Percentiles rank a stretch among this genome's conserved stretches.
phyloP scores from a whole-genome alignment of 2,888 invertebrate genomes.

The Oligia latruncula region DNA sequence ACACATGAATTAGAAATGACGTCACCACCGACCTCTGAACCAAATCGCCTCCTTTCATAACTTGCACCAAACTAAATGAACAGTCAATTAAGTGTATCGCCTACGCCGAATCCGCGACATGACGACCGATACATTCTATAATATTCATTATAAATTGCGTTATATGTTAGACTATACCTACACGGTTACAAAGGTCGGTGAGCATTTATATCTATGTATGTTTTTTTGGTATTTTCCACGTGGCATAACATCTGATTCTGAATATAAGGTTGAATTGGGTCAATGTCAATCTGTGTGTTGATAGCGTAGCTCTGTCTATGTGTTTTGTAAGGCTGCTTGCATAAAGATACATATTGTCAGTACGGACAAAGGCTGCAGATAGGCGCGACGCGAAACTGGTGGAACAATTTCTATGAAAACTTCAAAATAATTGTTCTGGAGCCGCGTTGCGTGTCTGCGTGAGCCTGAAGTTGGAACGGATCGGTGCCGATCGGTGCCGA shows the following conservation, averaged over 20 bases:
- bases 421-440: background rate
- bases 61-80: conserved; percentile 63
- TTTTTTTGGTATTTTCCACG: conserved; percentile 60
- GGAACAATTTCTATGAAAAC: background rate
- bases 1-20: background rate
- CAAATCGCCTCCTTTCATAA: conserved; percentile 30
- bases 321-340: conserved; percentile 18
- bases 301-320: conserved; percentile 40
- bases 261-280: conserved; percentile 56
- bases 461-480: background rate
- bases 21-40: conserved; percentile 12
- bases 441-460: background rate
- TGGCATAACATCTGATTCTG: conserved; percentile 36
- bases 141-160: conserved; percentile 76
- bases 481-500: background rate
- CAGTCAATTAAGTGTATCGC: conserved; percentile 77
- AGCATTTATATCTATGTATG: conserved; percentile 23
- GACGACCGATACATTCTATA: conserved; percentile 73
- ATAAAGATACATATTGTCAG: background rate
- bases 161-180: conserved; percentile 77
- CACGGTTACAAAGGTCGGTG: conserved; percentile 69
- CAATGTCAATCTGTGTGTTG: conserved; percentile 47
- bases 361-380: background rate
- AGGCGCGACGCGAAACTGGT: background rate
- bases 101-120: conserved; percentile 70